Conservation (phyloP, 2,797 vertebrate genomes). For the Peromyscus eremicus region DNA sequence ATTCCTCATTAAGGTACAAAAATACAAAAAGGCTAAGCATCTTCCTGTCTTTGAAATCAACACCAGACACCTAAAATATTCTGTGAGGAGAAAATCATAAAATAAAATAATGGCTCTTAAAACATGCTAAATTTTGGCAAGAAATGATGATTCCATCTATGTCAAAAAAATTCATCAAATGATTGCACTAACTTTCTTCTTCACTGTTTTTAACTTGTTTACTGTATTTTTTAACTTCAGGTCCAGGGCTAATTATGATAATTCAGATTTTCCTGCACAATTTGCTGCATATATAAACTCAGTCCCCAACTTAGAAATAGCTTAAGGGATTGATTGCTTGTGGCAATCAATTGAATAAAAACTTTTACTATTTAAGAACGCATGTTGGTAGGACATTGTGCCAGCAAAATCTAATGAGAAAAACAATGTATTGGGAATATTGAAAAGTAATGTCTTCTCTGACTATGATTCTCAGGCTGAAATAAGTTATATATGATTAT, state of each 20-base stretch:
- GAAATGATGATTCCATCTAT: not conserved
- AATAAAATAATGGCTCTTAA: conserved; percentile 38
- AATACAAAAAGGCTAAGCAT: not conserved
- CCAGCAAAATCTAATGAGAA: conserved; percentile 70
- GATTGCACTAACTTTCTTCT: not conserved
- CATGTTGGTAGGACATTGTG: conserved; percentile 7
- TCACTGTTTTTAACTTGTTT: not conserved
- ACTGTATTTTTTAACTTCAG: conserved; percentile 48
- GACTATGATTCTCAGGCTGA: conserved; percentile 15
- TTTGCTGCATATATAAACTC: not conserved
- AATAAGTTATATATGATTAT: conserved; percentile 59
- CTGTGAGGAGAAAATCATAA: conserved; percentile 8
- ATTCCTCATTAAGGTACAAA: not conserved
- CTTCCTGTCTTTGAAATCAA: not conserved
- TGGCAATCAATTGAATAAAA: conserved; percentile 65
- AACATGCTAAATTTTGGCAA: not conserved
- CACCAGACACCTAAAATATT: not conserved
- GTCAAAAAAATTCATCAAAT: conserved; percentile 5
- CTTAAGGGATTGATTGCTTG: conserved; percentile 60
- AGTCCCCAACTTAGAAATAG: conserved; percentile 40
- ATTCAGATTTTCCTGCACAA: not conserved
- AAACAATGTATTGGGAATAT: conserved; percentile 55
- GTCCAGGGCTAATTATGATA: not conserved
- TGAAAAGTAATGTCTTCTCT: conserved; percentile 25
- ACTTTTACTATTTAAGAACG: conserved; percentile 48